These are phyloP conservation scores for Monochamus saltuarius DNA, from an alignment of 1,140 invertebrate genomes.

Conservation along the genomic window DNA sequence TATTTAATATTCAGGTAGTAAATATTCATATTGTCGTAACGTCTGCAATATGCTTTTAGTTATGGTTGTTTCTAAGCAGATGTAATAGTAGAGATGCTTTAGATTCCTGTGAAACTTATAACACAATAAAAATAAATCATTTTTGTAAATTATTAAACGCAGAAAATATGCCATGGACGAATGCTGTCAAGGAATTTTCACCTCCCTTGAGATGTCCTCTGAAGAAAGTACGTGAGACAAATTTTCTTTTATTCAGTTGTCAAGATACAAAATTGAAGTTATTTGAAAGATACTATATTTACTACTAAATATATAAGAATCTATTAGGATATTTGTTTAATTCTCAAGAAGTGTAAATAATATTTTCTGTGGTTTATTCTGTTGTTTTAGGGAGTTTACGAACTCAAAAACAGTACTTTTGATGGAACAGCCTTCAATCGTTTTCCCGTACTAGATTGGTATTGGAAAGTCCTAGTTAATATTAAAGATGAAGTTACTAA, in stretches of 20 bases:
- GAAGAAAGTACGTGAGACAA: background rate
- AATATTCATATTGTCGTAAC: too few species aligned
- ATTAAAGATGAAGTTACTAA: background rate
- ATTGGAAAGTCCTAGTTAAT: slow-evolving; percentile 9
- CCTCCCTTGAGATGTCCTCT: slow-evolving; percentile 9
- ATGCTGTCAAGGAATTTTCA: background rate
- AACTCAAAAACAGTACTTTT: slow-evolving; percentile 14
- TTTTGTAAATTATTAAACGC: background rate
- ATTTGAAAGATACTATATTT: background rate
- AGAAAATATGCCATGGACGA: slow-evolving; percentile 5
- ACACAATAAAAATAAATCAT: slow-evolving; percentile 9
- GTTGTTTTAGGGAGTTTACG: slow-evolving; percentile 9
- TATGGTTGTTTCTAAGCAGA: slow-evolving; percentile 6
- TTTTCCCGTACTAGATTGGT: slow-evolving; percentile 10
- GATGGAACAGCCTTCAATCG: slow-evolving; percentile 6
- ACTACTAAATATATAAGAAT: background rate
- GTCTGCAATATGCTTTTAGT: background rate
- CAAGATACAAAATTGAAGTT: background rate
- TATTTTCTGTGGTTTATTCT: too few species aligned
- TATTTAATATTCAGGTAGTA: too few species aligned
- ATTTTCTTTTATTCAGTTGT: background rate
- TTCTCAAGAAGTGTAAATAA: too few species aligned
- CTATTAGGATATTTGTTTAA: background rate
- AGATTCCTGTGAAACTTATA: slow-evolving; percentile 12
- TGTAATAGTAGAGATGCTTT: slow-evolving; percentile 9